Evolutionary conservation across 1,140 invertebrate species (phyloP).

Genomic region (Saccostrea cuccullata): DNA sequence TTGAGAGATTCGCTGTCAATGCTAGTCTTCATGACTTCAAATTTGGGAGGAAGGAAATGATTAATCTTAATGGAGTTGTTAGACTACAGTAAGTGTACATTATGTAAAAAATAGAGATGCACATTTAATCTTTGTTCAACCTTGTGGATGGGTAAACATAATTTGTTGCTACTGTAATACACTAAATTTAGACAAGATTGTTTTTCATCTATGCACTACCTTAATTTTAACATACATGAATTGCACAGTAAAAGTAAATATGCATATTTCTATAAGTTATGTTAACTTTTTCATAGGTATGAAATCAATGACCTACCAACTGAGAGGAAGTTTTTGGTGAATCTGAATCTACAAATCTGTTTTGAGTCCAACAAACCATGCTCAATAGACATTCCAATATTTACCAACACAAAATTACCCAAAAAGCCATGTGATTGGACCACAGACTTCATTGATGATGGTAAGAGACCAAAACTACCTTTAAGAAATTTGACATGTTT

Average conservation of each 20-base stretch:
- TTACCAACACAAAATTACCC: constrained; percentile 52
- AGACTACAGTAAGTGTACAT: constrained; percentile 17
- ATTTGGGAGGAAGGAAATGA: constrained; percentile 46
- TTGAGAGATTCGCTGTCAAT: constrained; percentile 51
- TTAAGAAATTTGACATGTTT: not conserved
- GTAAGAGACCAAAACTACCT: constrained; percentile 13
- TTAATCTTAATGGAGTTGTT: constrained; percentile 41
- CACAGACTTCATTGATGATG: constrained; percentile 49
- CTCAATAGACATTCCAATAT: constrained; percentile 41
- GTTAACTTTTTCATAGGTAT: constrained; percentile 41
- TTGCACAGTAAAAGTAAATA: too few species aligned
- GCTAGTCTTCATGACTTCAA: constrained; percentile 44
- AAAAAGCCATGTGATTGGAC: constrained; percentile 56
- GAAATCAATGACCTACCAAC: constrained; percentile 47
- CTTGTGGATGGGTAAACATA: too few species aligned
- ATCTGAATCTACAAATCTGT: constrained; percentile 52
- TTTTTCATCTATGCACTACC: too few species aligned
- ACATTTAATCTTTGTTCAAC: too few species aligned
- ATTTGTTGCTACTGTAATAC: too few species aligned
- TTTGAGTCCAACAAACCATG: constrained; percentile 51
- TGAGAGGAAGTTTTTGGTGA: constrained; percentile 51
- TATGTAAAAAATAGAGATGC: too few species aligned
- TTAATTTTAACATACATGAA: too few species aligned
- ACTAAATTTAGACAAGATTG: too few species aligned
- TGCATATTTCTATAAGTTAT: not conserved